Base-by-base conservation (phyloP, 2,888 invertebrate genomes). In the Napeogenes sylphis region DNA sequence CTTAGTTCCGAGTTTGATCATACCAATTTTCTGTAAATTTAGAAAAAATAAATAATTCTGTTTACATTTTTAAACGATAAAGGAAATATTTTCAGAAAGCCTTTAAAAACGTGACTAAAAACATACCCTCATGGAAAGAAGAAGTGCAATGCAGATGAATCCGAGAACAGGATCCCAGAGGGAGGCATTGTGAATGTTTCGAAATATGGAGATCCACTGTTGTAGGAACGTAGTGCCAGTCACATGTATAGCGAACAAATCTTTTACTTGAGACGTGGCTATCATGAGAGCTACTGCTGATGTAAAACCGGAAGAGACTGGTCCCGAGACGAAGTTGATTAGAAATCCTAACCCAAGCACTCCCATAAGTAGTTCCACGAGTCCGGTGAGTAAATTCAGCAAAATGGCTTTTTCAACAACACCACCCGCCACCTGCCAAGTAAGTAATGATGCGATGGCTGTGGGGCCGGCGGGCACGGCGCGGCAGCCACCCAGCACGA, bases 401-500 rank as follows among this genome's bases (percentile, higher is more conserved):
- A 97, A 85, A 45, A 96, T 93, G 0, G 96, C 95, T 79, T 96
- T 94, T 71, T 93, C 89, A 0, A 93, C 88, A 33, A 92, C 92
- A 53, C 94, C 94, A 58, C 92, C 92, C 0, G 95, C 93, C 42
- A 94, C 93, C 87, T 96, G 95, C 82, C 92, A 95, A 0, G 97
- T 97, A 71, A 98, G 92, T 62, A 98, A 90, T 4, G 98, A 96
- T 69, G 96, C 94, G 74, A 98, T 97, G 67, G 98, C 98, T 2
- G 97, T 97, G 14, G 98, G 98, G 12, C 98, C 98, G 73, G 97
- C 93, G 0, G 98, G 97, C 65, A 97, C 95, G 81, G 98, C 97
- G 82, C 97, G 97, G 79, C 97, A 96, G 68, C 97, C 97, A 56
- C 98, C 98, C 72, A 98, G 92, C 71, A 98, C 87, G 74, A 96